phyloP scores from a whole-genome alignment of 2,888 invertebrate species.

The Oscheius sp. region DNA sequence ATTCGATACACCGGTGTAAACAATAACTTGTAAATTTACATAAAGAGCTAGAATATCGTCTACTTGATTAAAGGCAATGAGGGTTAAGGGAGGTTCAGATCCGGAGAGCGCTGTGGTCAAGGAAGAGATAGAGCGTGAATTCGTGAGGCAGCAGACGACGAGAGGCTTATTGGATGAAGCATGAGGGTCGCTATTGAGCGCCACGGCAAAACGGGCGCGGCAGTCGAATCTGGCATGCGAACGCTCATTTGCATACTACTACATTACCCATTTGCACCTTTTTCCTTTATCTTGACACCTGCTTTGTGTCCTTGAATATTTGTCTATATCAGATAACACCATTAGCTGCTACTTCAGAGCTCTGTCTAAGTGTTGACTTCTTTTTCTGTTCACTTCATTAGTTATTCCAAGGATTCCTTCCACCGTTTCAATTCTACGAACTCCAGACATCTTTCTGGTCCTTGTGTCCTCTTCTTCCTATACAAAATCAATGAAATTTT shows the following conservation, averaged over 20 bases:
- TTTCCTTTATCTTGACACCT: background rate
- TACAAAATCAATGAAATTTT: too few species aligned
- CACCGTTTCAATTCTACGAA: too few species aligned
- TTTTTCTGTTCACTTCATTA: too few species aligned
- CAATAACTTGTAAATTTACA: background rate
- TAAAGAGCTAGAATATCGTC: background rate
- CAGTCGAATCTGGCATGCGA: slow-evolving; percentile 31
- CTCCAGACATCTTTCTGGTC: too few species aligned
- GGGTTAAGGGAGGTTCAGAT: slow-evolving; percentile 31
- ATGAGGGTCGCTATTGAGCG: slow-evolving; percentile 35
- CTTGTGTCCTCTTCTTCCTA: too few species aligned
- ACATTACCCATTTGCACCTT: slow-evolving; percentile 24
- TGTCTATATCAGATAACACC: background rate
- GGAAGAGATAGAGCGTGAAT: slow-evolving; percentile 24
- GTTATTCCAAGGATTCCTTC: background rate
- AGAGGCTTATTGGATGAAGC: slow-evolving; percentile 39
- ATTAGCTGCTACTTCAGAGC: too few species aligned
- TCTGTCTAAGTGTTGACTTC: too few species aligned
- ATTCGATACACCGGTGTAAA: background rate
- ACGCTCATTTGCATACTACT: slow-evolving; percentile 32
- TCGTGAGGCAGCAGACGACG: slow-evolving; percentile 30
- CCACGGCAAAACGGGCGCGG: slow-evolving; percentile 30
- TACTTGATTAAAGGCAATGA: slow-evolving; percentile 33
- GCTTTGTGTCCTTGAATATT: too few species aligned
- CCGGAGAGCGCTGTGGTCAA: slow-evolving; percentile 25